Conservation (phyloP, 2,888 invertebrate species). For the Drosophila mimetica region DNA sequence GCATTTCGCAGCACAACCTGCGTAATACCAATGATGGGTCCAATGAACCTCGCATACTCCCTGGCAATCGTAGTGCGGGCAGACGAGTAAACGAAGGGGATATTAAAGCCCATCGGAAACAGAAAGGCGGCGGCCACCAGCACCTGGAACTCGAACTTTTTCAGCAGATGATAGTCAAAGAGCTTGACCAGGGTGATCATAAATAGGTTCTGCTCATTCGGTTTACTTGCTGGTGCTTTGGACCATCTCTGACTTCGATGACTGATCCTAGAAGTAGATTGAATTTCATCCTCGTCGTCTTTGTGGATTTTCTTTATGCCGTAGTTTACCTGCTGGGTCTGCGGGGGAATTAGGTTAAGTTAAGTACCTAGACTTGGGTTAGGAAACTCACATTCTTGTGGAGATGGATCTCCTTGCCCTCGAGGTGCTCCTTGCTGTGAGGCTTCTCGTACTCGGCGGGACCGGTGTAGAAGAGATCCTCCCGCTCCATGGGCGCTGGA, state of each 20-base stretch:
- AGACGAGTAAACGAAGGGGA: slow-evolving; percentile 90
- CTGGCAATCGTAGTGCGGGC: slow-evolving; percentile 84
- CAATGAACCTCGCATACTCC: slow-evolving; percentile 47
- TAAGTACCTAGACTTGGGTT: too few relatives aligned
- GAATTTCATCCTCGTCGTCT: accelerated
- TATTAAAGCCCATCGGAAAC: slow-evolving; percentile 90
- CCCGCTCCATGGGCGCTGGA: slow-evolving; percentile 87
- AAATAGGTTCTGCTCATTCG: slow-evolving; percentile 53
- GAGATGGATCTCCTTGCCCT: slow-evolving; percentile 57
- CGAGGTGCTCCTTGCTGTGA: slow-evolving; percentile 49
- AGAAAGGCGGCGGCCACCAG: slow-evolving; percentile 86
- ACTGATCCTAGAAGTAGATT: neutral
- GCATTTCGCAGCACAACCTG: slow-evolving; percentile 86
- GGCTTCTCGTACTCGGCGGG: slow-evolving; percentile 54
- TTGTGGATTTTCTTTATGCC: slow-evolving; percentile 47
- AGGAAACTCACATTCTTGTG: slow-evolving; percentile 47
- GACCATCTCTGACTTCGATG: neutral
- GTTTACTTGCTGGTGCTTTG: slow-evolving; percentile 1
- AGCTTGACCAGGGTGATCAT: slow-evolving; percentile 58
- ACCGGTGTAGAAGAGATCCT: slow-evolving; percentile 88
- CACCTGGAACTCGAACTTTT: slow-evolving; percentile 79
- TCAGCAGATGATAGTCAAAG: slow-evolving; percentile 72
- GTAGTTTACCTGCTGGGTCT: slow-evolving; percentile 59
- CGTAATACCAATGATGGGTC: slow-evolving; percentile 88
- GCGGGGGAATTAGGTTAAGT: too few relatives aligned